Evolutionary conservation across 35 echinoderm and acorn worm species (phyloP), one percentile per base, ranked within the genome.

Genomic region (Apostichopus parvimensis): DNA sequence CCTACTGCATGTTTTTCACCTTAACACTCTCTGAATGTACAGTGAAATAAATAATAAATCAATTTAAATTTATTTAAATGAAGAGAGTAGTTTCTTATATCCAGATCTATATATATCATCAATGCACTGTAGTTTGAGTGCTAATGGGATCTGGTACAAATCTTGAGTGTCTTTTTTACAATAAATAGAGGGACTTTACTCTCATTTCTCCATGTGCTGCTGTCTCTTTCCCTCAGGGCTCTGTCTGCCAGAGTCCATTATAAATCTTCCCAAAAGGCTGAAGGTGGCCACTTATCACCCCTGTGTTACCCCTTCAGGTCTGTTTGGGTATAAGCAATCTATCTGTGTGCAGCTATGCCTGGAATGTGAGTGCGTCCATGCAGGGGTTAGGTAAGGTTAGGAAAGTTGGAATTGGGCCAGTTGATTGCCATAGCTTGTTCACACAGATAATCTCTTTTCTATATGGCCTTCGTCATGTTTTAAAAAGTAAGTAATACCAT

Each of bases 361-460:
- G 86, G 86, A 88, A 88, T 88, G 86, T 88, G 52, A 88, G 22
- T 2, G 28, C 45, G 34, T 8, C 18, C 28, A 73, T 88, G 86
- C 61, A 66, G 86, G 86, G 86, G 86, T 88, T 88, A 88, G 86
- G 55, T 88, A 88, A 88, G 86, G 86, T 88, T 88, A 88, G 86
- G 7, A 22, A 24, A 88, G 22, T 88, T 88, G 86, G 86, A 88
- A 88, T 88, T 34, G 86, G 86, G 86, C 86, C 86, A 88, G 86
- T 88, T 73, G 60, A 73, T 88, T 75, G 71, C 71, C 7, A 75
- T 21, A 22, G 71, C 17, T 45, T 18, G 64, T 75, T 4, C n/a
- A 4, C 71, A 18, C 71, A 75, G 71, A 22, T 75, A 75, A 75
- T 75, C 71, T 75, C 71, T 75, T 75, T 75, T 75, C 71, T 75